Evolutionary conservation across 2,797 vertebrate species (phyloP), one percentile per base, ranked within the genome.

Genomic region (Glossophaga mutica): DNA sequence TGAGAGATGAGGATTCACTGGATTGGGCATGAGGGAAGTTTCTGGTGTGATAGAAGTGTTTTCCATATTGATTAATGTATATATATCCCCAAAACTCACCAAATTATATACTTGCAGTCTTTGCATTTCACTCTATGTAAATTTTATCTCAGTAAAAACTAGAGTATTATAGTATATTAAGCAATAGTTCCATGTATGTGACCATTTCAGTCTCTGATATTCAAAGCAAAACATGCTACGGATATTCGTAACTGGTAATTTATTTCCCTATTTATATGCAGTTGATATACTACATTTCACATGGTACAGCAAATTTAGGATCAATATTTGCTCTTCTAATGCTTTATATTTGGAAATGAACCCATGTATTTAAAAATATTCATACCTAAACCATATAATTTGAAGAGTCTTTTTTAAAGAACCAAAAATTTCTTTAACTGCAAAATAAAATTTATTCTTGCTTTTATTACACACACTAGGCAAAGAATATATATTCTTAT

Each of bases 271-370:
- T 46, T 90, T 10, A 90, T 74, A 18, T 65, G 12, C 39, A 94
- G n/a, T 14, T 14, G 44, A 71, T 24, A 50, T 6, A 76, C 48
- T 5, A 95, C 71, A 83, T 48, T 94, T 86, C 55, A 18, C 34
- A 67, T 5, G 29, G 32, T 48, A 83, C 5, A 89, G 55, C 1
- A 88, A 83, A 94, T 39, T 95, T 67, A 62, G 46, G 37, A 94
- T 90, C 50, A 70, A 78, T 77, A 87, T 83, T 96, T 94, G 18
- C 6, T 57, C 18, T 91, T 90, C 24, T 67, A 76, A 67, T 76
- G 74, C 24, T 94, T 92, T 48, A 86, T 77, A 77, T 77, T 83
- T 89, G 59, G 34, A 86, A 94, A 85, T 92, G 32, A 95, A 90
- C 15, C 21, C 26, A 81, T 46, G 37, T 42, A 34, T 34, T 97